Conservation (phyloP, 1,140 invertebrate species). For the Tetramorium parvispinum region DNA sequence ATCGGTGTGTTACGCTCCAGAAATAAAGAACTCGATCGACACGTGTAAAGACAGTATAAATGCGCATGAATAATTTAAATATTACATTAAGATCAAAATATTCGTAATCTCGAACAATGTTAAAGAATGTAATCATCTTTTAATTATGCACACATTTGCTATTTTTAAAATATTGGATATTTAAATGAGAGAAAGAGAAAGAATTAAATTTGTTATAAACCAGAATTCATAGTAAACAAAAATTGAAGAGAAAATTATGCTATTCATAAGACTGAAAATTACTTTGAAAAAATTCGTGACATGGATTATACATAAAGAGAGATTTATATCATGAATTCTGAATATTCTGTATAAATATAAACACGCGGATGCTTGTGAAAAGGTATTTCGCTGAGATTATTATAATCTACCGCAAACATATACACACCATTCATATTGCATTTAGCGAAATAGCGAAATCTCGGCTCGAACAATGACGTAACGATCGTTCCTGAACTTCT, state of each 20-base stretch:
- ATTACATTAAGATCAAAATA: neutral
- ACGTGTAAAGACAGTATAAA: neutral
- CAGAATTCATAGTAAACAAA: neutral
- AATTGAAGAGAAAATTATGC: neutral
- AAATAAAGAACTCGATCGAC: slow-evolving; percentile 10
- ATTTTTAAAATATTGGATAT: neutral
- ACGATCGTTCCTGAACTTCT: slow-evolving; percentile 42
- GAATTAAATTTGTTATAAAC: neutral
- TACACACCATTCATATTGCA: slow-evolving; percentile 13
- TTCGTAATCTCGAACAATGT: slow-evolving; percentile 21
- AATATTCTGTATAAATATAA: neutral
- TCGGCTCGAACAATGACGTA: slow-evolving; percentile 6
- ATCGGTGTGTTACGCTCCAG: neutral
- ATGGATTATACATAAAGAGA: neutral
- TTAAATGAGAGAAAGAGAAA: neutral
- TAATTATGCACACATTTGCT: neutral
- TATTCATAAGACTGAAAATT: neutral
- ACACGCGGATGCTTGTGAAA: neutral
- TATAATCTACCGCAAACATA: neutral
- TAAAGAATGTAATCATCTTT: neutral
- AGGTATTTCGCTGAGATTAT: neutral
- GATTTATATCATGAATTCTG: neutral
- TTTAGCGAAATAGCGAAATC: slow-evolving; percentile 21
- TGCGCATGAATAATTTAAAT: slow-evolving; percentile 38
- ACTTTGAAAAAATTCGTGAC: neutral